phyloP scores from a whole-genome alignment of 2,888 invertebrate species.

The Copidosoma aretas region DNA sequence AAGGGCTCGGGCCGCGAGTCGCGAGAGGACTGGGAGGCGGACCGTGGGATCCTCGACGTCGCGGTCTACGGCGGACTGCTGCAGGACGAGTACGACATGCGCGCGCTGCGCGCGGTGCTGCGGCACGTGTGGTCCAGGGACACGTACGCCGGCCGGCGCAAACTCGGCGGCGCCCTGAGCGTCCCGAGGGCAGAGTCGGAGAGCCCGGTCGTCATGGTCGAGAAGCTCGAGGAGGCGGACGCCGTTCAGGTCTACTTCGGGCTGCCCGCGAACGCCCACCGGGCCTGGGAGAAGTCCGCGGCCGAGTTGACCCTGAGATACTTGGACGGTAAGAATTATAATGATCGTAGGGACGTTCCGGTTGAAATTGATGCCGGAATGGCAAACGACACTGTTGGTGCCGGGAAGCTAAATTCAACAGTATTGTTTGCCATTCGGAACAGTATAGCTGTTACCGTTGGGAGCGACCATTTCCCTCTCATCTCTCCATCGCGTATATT shows the following conservation, averaged over 20 bases:
- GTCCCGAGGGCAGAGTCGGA: conserved; percentile 58
- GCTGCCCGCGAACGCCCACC: conserved; percentile 84
- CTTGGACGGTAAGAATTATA: conserved; percentile 71
- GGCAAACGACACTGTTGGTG: too few species aligned
- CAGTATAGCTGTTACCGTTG: too few species aligned
- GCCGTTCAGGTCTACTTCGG: conserved; percentile 77
- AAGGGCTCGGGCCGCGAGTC: neutral
- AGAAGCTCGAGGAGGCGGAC: conserved; percentile 75
- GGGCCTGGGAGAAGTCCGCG: conserved; percentile 80
- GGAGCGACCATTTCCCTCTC: too few species aligned
- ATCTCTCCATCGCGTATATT: too few species aligned
- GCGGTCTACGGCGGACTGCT: conserved; percentile 88
- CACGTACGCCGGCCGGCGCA: conserved; percentile 69
- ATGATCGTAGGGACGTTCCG: too few species aligned
- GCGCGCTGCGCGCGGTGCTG: conserved; percentile 74
- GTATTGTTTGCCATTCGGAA: too few species aligned
- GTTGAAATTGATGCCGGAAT: too few species aligned
- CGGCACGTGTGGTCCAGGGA: conserved; percentile 61
- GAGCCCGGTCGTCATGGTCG: conserved; percentile 73
- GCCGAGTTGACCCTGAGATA: conserved; percentile 69
- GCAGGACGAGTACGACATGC: conserved; percentile 77
- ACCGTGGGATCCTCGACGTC: conserved; percentile 78
- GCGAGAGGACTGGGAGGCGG: conserved; percentile 72
- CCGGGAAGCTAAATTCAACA: too few species aligned
- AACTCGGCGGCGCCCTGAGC: conserved; percentile 59